phyloP scores from a whole-genome alignment of 2,113 vertebrate genomes.

The Speoplatyrhinus poulsoni region DNA sequence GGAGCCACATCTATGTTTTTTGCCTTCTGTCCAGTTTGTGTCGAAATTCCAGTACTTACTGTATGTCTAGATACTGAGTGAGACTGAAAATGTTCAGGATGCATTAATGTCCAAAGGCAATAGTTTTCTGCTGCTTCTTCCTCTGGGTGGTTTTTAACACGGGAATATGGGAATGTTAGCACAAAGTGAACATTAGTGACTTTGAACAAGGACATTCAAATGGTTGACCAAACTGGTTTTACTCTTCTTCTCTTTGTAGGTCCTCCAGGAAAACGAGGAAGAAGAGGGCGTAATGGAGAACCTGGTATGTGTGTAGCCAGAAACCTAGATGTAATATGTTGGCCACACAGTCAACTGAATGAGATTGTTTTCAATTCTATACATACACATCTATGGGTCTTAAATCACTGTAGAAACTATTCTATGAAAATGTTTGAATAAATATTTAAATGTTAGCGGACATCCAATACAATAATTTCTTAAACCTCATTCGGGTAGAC shows the following conservation, averaged over 20 bases:
- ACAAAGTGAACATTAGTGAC: conserved; percentile 25
- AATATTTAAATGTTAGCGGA: not conserved
- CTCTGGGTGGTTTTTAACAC: conserved; percentile 13
- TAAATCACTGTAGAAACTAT: conserved; percentile 29
- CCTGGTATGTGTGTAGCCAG: conserved; percentile 82
- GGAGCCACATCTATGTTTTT: conserved; percentile 10
- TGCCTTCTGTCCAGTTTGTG: conserved; percentile 22
- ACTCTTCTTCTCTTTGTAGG: conserved; percentile 74
- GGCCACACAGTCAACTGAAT: conserved; percentile 30
- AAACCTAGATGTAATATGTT: conserved; percentile 61
- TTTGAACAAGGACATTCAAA: conserved; percentile 31
- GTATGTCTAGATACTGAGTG: conserved; percentile 29
- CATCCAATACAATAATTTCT: not conserved
- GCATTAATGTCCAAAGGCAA: conserved; percentile 34
- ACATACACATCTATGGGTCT: not conserved
- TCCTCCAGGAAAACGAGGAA: conserved; percentile 95
- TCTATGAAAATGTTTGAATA: conserved; percentile 10
- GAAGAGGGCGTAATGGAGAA: conserved; percentile 94
- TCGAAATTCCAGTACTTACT: not conserved
- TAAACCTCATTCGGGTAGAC: not conserved
- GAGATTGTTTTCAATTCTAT: conserved; percentile 16
- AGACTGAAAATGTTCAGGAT: conserved; percentile 18
- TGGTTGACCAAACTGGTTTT: conserved; percentile 23
- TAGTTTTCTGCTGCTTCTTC: conserved; percentile 24
- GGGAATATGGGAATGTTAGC: conserved; percentile 11